Evolutionary conservation across 1,140 invertebrate genomes (phyloP).

Genomic region (Leguminivora glycinivorella): DNA sequence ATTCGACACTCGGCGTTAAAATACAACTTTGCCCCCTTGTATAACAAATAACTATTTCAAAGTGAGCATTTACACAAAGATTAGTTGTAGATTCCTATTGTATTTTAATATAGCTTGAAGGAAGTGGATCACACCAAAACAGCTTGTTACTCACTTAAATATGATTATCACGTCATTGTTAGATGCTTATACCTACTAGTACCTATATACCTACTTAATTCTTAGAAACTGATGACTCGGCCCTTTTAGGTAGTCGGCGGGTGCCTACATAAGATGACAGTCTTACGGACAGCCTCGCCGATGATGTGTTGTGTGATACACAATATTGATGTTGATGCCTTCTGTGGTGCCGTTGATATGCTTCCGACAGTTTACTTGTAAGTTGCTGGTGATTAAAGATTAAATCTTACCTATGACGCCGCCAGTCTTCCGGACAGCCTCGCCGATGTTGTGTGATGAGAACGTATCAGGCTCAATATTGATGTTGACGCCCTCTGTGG

Average conservation of each 20-base stretch:
- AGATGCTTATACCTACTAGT: no score
- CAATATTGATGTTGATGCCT: constrained; percentile 85
- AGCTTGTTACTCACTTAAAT: constrained; percentile 1
- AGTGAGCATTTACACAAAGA: background rate
- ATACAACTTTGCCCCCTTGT: no score
- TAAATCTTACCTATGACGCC: constrained; percentile 81
- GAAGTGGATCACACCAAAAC: constrained; percentile 9
- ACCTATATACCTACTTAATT: no score
- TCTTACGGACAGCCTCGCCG: constrained; percentile 84
- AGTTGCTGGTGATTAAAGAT: constrained; percentile 78
- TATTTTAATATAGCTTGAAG: background rate
- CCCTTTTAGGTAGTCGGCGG: no score
- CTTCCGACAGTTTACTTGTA: constrained; percentile 83
- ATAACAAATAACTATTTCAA: background rate
- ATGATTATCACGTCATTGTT: background rate
- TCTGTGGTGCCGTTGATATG: constrained; percentile 61
- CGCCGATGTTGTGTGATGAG: constrained; percentile 83
- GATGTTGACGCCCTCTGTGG: constrained; percentile 82
- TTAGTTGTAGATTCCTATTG: background rate
- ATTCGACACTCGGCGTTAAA: no score
- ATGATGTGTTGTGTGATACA: constrained; percentile 85
- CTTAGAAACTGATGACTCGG: background rate
- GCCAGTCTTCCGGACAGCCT: constrained; percentile 85
- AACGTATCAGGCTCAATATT: constrained; percentile 88
- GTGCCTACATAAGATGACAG: constrained; percentile 54